Base-by-base conservation (phyloP, 2,888 invertebrate genomes). In the Bombylius discolor region DNA sequence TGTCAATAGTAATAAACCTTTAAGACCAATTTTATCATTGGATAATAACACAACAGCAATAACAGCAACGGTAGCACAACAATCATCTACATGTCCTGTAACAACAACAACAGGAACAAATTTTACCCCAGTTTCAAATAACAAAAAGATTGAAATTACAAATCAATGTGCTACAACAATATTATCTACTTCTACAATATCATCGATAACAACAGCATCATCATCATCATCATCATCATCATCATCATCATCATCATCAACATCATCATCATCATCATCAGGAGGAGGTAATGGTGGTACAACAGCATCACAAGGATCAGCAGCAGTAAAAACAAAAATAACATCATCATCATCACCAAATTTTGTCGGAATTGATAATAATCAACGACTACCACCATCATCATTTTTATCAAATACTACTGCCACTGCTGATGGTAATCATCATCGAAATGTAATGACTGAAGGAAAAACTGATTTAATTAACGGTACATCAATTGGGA, bases 11-110 rank as follows among this genome's bases (percentile, higher is more conserved):
- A 73, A 73, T 63, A 73, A 72, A 62, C 68, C 70, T 36, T 64
- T 73, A 46, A 70, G 69, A 64, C 67, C 72, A 49, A 63, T 73
- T 55, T 63, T 73, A 42, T 73, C 73, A 12, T 59, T 73, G 57
- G 73, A 73, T 58, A 69, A 65, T 60, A 65, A 60, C 58, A 57
- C 51, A 32, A 47, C 33, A 11, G 14, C 58, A 12, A 57, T 58
- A 58, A 55, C 62, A 47, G 47, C 31, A 7, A 36, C 49, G 33
- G 33, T 33, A 34, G 14, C 6, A 9, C 5, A 49, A 32, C 14
- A 4, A 14, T 34, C 50, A 47, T n/a, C 47, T 23, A 36, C 33
- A 36, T 49, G 31, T 14, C 5, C 49, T n/a, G 46, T 7, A 42
- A 12, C 57, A 51, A 33, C 53, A 45, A 45, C 54, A 11, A 32